Conservation (phyloP, 1,140 invertebrate species). For the Euwallacea similis region DNA sequence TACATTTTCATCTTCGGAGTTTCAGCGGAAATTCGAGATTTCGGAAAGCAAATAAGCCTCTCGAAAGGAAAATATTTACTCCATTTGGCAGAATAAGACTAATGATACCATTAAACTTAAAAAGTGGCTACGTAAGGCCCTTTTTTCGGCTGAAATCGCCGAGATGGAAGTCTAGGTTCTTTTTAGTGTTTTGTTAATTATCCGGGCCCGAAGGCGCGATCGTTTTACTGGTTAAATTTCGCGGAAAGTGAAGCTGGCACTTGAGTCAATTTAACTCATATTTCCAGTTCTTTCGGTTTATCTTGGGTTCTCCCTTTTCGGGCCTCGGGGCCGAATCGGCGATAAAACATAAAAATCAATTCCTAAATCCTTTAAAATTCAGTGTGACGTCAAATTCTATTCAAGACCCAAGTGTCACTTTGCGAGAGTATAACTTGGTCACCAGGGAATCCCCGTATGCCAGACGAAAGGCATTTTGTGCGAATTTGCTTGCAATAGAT, state of each 20-base stretch:
- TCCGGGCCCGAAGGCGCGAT: neutral
- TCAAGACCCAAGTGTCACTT: slow-evolving; percentile 21
- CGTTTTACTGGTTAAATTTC: too few species aligned
- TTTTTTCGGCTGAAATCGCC: slow-evolving; percentile 6
- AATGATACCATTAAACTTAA: slow-evolving; percentile 29
- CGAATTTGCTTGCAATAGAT: slow-evolving; percentile 18
- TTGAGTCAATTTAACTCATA: too few species aligned
- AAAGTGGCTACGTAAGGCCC: slow-evolving; percentile 19
- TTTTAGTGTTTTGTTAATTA: slow-evolving; percentile 8
- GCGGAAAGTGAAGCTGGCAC: too few species aligned
- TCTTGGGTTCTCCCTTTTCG: too few species aligned
- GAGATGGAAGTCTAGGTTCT: neutral
- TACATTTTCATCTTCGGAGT: too few species aligned
- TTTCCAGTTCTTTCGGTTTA: too few species aligned
- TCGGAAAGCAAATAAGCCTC: slow-evolving; percentile 13
- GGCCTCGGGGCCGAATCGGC: neutral
- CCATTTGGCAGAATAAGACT: slow-evolving; percentile 25
- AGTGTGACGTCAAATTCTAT: slow-evolving; percentile 17
- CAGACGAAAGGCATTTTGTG: slow-evolving; percentile 14
- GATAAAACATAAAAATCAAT: slow-evolving; percentile 3
- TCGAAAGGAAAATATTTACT: slow-evolving; percentile 25
- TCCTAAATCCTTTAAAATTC: slow-evolving; percentile 17
- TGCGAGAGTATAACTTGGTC: slow-evolving; percentile 9
- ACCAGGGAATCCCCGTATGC: slow-evolving; percentile 6
- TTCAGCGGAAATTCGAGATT: slow-evolving; percentile 15